Evolutionary conservation across 1,140 invertebrate genomes (phyloP).

Genomic region (Drosophila grimshawi): DNA sequence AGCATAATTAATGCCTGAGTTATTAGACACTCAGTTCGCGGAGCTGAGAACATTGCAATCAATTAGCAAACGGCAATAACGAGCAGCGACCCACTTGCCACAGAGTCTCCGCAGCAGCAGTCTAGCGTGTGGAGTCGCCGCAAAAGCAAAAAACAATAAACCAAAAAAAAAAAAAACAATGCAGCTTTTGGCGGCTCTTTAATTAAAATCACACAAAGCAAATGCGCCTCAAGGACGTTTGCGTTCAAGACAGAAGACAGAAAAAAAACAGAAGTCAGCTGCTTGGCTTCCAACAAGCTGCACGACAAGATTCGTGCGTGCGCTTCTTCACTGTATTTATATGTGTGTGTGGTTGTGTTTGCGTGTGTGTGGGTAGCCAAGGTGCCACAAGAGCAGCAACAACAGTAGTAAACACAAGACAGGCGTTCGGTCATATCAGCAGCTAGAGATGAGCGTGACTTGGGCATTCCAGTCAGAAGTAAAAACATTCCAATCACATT

Average conservation of each 20-base stretch:
- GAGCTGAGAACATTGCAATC: constrained; percentile 73
- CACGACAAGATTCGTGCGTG: constrained; percentile 41
- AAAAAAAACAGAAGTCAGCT: constrained; percentile 25
- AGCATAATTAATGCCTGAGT: constrained; percentile 75
- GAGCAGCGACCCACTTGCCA: constrained; percentile 48
- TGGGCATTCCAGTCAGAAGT: constrained; percentile 10
- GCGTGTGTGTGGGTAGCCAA: constrained; percentile 61
- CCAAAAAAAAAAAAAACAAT: constrained; percentile 53
- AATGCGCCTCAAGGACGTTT: constrained; percentile 66
- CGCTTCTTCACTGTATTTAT: constrained; percentile 23
- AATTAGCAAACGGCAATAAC: constrained; percentile 57
- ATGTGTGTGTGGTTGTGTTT: constrained; percentile 10
- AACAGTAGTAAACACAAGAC: constrained; percentile 38
- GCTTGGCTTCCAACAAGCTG: constrained; percentile 3
- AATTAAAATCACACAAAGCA: constrained; percentile 75
- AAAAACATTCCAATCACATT: not conserved
- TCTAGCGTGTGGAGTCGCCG: constrained; percentile 30
- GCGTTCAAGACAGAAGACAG: constrained; percentile 42
- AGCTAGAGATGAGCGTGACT: constrained; percentile 24
- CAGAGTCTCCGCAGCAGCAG: not conserved
- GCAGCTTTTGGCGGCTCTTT: constrained; percentile 53
- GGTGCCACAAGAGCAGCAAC: constrained; percentile 29
- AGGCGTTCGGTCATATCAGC: constrained; percentile 10
- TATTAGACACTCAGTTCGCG: constrained; percentile 71
- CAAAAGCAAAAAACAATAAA: not conserved